Base-by-base conservation (phyloP, 2,888 invertebrate species). In the Archaeoteleia sp. region DNA sequence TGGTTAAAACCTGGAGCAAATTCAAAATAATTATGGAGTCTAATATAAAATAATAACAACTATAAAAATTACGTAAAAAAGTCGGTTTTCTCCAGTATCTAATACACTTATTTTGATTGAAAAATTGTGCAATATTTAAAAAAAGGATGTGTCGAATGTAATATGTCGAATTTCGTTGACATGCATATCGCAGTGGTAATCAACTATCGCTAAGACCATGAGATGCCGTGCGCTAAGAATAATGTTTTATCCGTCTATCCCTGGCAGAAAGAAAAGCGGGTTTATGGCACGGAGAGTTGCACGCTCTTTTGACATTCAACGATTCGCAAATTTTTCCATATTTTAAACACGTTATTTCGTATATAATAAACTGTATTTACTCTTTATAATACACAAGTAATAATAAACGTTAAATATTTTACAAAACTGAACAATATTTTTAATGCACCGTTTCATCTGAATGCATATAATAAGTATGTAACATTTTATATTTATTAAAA, bases 211-310 rank as follows among this genome's bases (percentile, higher is more conserved):
- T 51, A 65, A 42, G 37, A 65, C 46, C 57, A 45, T 49, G 55
- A 49, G 45, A 57, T 35, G 51, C 46, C 45, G 57, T 60, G 60
- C 43, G 25, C 60, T 55, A 40, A 53, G 29, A 54, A 60, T 27
- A 39, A 42, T 40, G 32, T 29, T 29, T 17, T 14, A 49, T 57
- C 40, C 54, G 42, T 30, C 37, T 48, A 66, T 35, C 43, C 60
- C 43, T 32, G 45, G 48, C 39, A 62, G 46, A 63, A 58, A 53
- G 58, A 48, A 34, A 53, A 62, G 54, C 34, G 43, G 34, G 39
- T 58, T 34, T 68, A 68, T 68, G 67, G 67, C 62, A 68, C 62
- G 62, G 43, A 62, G 54, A 63, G 62, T 68, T 51, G 51, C 23
- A 53, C 37, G 62, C 40, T 57, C 9, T 55, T 46, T 23, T 49